These are phyloP conservation scores for Teleopsis dalmanni DNA, from an alignment of 1,140 invertebrate species.

Conservation along the genomic window DNA sequence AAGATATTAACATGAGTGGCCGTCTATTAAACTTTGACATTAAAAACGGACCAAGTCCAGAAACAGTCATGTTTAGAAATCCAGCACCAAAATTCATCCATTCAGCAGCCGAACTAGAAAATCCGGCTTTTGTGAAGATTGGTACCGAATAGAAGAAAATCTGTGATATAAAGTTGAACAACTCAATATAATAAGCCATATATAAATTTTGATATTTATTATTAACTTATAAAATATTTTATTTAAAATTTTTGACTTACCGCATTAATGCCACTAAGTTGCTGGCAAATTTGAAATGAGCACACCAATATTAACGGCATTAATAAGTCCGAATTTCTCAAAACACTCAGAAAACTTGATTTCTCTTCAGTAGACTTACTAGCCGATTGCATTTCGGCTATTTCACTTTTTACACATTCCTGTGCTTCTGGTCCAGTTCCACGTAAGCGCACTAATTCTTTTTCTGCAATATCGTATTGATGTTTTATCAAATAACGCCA, in stretches of 20 bases:
- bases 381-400: constrained; percentile 33
- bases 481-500: constrained; percentile 64
- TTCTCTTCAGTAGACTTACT: constrained; percentile 19
- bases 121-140: constrained; percentile 57
- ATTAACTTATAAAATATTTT: neutral
- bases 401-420: constrained; percentile 45
- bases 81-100: constrained; percentile 62
- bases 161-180: constrained; percentile 35
- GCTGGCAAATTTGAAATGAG: constrained; percentile 69
- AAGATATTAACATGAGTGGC: constrained; percentile 50
- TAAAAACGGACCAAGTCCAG: constrained; percentile 50
- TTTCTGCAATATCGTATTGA: constrained; percentile 52
- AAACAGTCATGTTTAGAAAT: constrained; percentile 57
- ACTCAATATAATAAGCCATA: neutral
- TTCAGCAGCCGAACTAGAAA: constrained; percentile 48
- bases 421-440: constrained; percentile 15
- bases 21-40: constrained; percentile 51
- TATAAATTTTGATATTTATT: too few species aligned
- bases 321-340: constrained; percentile 49
- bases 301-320: constrained; percentile 66
- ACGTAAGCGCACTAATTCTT: constrained; percentile 18
- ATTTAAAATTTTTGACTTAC: constrained; percentile 47
- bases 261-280: constrained; percentile 79
- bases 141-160: constrained; percentile 67
- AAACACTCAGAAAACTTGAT: constrained; percentile 48